Conservation (phyloP, 2,113 vertebrate genomes). For the Hippocampus zosterae region DNA sequence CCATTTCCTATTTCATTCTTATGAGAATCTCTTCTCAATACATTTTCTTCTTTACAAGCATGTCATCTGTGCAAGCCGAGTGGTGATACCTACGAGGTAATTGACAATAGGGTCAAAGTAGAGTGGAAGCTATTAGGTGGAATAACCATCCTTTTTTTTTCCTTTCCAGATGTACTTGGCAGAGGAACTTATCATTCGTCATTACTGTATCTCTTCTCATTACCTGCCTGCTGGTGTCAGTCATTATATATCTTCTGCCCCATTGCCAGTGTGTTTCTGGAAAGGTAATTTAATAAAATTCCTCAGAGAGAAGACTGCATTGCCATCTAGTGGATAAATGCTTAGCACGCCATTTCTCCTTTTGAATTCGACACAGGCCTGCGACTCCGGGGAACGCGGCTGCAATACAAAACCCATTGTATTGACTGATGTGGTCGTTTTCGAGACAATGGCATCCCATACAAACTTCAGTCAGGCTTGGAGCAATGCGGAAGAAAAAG, state of each 20-base stretch:
- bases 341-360: neutral
- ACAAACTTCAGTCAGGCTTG: conserved; percentile 20
- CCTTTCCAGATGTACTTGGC: conserved; percentile 18
- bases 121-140: too few relatives aligned
- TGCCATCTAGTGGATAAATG: conserved; percentile 18
- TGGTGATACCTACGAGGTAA: too few relatives aligned
- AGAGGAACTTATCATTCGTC: neutral
- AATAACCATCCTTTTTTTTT: neutral
- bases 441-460: conserved; percentile 5
- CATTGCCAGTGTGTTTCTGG: conserved; percentile 2
- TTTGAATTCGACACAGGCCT: neutral
- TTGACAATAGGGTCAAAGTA: too few relatives aligned
- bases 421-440: neutral
- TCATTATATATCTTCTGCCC: conserved; percentile 8
- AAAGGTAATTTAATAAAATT: conserved; percentile 18
- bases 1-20: neutral
- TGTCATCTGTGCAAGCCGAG: too few relatives aligned
- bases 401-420: conserved; percentile 19
- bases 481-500: conserved; percentile 15
- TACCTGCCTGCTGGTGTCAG: conserved; percentile 10
- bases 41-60: too few relatives aligned
- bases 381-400: neutral
- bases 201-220: conserved; percentile 17
- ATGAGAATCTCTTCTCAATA: neutral
- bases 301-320: neutral